Base-by-base conservation (phyloP, 2,797 vertebrate genomes). In the Cetoscarus ocellatus region DNA sequence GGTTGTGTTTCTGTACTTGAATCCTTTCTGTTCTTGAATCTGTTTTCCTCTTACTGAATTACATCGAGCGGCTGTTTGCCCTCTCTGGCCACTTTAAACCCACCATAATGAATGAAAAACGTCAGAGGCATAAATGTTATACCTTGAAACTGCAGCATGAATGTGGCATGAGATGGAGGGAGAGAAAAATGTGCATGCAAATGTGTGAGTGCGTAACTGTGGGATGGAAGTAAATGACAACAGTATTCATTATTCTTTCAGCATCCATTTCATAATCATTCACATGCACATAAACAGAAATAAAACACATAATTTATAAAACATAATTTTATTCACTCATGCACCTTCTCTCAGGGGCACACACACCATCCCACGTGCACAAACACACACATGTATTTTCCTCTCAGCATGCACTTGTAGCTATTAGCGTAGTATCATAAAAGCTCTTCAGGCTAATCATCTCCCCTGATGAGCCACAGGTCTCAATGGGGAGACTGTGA, bases 371-470 rank as follows among this genome's bases (percentile, higher is more conserved):
- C 48, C 61, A 66, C 79, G 60, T 34, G 52, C 15, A 70, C 58
- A 40, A 19, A 63, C 48, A 54, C 65, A 54, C 51, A 68, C 76
- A 74, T 62, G 59, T 53, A 6, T 61, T 55, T 44, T 55, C 59
- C 73, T 84, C 70, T 69, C 72, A 35, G 47, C 61, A 58, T 80
- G 76, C 72, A 83, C 48, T 80, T 79, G 75, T 87, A 87, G 89
- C 89, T 88, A 87, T 91, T 91, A 90, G 82, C 67, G 52, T 18
- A 61, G 73, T 84, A 81, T 91, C 89, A 87, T 89, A 88, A 91
- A 86, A 86, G 85, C 92, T 83, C 80, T 90, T 90, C 82, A 89
- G 75, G 67, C 84, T 92, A 91, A 93, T 93, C 90, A 89, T 88
- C 86, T 86, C 79, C 89, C 84, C 79, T 70, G 84, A 90, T 90